phyloP scores from a whole-genome alignment of 2,888 invertebrate genomes.

The Ichneumoninae sp. region DNA sequence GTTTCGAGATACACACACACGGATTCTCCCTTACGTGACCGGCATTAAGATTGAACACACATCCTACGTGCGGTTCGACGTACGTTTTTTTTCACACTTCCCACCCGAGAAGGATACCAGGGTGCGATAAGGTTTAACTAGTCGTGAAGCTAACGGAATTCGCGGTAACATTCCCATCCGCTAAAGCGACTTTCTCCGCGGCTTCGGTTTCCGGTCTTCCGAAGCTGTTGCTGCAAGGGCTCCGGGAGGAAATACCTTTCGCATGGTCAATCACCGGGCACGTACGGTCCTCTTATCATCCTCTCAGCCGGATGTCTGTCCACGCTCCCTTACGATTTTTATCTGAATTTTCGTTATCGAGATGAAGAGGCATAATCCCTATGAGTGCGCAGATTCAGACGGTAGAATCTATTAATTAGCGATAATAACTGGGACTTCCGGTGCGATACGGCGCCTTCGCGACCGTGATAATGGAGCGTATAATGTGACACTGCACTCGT shows the following conservation, averaged over 20 bases:
- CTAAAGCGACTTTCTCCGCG: not conserved
- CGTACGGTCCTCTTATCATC: not conserved
- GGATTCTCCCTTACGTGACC: not conserved
- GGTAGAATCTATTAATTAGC: conserved; percentile 24
- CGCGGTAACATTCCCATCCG: conserved; percentile 19
- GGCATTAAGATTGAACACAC: not conserved
- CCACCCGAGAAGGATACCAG: not conserved
- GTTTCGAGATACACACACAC: not conserved
- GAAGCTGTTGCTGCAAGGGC: not conserved
- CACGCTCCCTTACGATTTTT: not conserved
- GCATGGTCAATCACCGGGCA: conserved; percentile 45
- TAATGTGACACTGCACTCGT: not conserved
- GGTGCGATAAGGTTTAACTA: conserved; percentile 31
- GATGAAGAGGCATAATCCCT: not conserved
- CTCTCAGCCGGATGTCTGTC: not conserved
- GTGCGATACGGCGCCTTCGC: no score
- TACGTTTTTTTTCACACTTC: conserved; percentile 5
- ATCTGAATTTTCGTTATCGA: not conserved
- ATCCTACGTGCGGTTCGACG: not conserved
- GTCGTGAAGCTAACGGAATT: conserved; percentile 32
- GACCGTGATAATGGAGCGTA: not conserved
- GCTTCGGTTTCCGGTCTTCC: conserved; percentile 15
- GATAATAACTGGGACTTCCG: not conserved
- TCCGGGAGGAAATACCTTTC: conserved; percentile 22
- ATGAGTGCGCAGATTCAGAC: not conserved